Percentiles rank a stretch among this genome's conserved stretches.
These are phyloP conservation scores for Varroa destructor DNA, from an alignment of 1,140 invertebrate species.

Conservation along the genomic window DNA sequence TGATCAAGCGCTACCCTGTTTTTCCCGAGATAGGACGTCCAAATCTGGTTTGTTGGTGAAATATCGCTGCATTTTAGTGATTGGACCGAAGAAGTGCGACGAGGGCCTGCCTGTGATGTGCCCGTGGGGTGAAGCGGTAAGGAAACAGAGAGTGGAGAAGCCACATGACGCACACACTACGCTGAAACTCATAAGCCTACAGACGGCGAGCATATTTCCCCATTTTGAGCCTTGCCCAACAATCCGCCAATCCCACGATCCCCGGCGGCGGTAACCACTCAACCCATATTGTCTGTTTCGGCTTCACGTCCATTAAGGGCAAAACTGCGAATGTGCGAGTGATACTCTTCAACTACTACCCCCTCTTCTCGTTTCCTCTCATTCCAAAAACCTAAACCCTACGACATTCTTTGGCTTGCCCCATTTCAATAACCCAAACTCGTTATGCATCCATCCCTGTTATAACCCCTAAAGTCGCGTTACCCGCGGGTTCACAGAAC, in stretches of 20 bases:
- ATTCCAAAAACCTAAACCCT: not conserved
- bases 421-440: not conserved
- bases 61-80: slow-evolving; percentile 27
- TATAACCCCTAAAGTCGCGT: not conserved
- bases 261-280: too few relatives aligned
- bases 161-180: too few relatives aligned
- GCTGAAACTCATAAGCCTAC: too few relatives aligned
- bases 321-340: too few relatives aligned
- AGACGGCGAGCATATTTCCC: too few relatives aligned
- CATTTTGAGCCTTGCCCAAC: too few relatives aligned
- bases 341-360: not conserved
- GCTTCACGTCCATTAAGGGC: too few relatives aligned
- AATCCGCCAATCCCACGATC: too few relatives aligned
- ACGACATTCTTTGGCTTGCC: not conserved
- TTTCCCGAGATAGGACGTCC: too few relatives aligned
- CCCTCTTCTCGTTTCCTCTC: not conserved
- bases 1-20: too few relatives aligned
- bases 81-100: not conserved
- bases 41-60: slow-evolving; percentile 27
- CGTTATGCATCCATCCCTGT: not conserved
- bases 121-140: not conserved
- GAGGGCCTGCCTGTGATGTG: not conserved
- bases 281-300: too few relatives aligned
- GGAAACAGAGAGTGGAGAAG: not conserved
- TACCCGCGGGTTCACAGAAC: not conserved